phyloP scores from a whole-genome alignment of 2,888 invertebrate genomes.

The Muscina levida region DNA sequence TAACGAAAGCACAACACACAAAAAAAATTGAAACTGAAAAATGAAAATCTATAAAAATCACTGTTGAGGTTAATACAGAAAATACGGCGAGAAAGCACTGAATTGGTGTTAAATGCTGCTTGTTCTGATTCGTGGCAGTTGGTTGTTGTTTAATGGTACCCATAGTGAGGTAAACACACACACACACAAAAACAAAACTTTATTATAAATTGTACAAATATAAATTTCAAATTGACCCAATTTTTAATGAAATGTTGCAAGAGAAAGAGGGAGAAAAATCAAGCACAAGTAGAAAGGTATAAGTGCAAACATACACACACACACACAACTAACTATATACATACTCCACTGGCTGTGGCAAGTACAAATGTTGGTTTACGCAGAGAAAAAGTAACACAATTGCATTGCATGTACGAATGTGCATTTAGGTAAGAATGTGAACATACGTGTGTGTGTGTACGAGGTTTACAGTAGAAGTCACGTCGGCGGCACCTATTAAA shows the following conservation, averaged over 20 bases:
- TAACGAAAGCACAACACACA: not conserved
- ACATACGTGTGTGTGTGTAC: not conserved
- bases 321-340: too few species aligned
- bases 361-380: not conserved
- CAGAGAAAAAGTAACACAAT: slow-evolving; percentile 1
- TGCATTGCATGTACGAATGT: not conserved
- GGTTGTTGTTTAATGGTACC: not conserved
- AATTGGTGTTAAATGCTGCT: slow-evolving; percentile 9
- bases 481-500: too few species aligned
- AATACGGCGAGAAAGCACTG: not conserved
- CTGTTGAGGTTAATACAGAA: slow-evolving; percentile 20
- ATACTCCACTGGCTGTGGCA: not conserved
- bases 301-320: not conserved
- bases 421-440: not conserved
- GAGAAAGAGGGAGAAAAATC: slow-evolving; percentile 20
- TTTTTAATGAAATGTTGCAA: slow-evolving; percentile 41
- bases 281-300: not conserved
- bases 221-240: slow-evolving; percentile 57
- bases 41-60: slow-evolving; percentile 44
- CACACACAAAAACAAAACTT: too few species aligned
- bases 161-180: not conserved
- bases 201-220: slow-evolving; percentile 43
- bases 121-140: slow-evolving; percentile 1
- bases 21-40: slow-evolving; percentile 6
- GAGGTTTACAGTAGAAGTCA: not conserved